Conservation (phyloP, 2,113 vertebrate genomes). For the Eonycteris spelaea region DNA sequence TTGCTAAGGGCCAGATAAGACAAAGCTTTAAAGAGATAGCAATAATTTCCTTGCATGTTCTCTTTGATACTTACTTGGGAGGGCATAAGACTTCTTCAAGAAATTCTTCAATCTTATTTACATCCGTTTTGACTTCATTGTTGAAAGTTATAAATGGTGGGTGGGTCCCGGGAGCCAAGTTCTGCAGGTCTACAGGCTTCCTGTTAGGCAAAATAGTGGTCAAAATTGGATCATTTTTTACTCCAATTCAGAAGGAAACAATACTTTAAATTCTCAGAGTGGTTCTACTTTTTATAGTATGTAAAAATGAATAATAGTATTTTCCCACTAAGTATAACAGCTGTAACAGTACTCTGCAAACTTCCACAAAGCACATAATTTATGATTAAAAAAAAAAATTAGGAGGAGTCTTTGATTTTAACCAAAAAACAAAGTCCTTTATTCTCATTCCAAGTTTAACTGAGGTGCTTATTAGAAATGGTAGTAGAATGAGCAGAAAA, state of each 20-base stretch:
- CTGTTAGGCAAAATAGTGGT: slow-evolving; percentile 78
- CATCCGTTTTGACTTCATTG: slow-evolving; percentile 96
- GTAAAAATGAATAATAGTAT: not conserved
- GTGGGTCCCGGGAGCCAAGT: slow-evolving; percentile 97
- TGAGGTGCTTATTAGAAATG: not conserved
- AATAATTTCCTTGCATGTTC: not conserved
- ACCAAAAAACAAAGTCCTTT: not conserved
- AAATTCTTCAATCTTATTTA: slow-evolving; percentile 99
- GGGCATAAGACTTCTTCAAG: slow-evolving; percentile 96
- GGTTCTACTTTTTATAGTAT: not conserved
- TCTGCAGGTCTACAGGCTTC: slow-evolving; percentile 98
- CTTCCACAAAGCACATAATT: not conserved
- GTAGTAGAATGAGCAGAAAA: not conserved
- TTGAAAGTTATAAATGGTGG: slow-evolving; percentile 98
- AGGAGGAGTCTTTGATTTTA: not conserved
- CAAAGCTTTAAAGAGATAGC: not conserved
- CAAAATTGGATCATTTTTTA: slow-evolving; percentile 17
- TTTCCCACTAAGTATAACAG: not conserved
- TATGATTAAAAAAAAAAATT: not conserved
- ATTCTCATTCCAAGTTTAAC: slow-evolving; percentile 16
- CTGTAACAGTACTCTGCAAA: not conserved
- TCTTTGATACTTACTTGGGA: slow-evolving; percentile 90
- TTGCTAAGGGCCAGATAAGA: not conserved
- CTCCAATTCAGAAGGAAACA: not conserved
- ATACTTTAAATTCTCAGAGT: not conserved